These are phyloP conservation scores for Hydrochoerus hydrochaeris DNA, from an alignment of 2,113 vertebrate genomes.

Conservation along the genomic window DNA sequence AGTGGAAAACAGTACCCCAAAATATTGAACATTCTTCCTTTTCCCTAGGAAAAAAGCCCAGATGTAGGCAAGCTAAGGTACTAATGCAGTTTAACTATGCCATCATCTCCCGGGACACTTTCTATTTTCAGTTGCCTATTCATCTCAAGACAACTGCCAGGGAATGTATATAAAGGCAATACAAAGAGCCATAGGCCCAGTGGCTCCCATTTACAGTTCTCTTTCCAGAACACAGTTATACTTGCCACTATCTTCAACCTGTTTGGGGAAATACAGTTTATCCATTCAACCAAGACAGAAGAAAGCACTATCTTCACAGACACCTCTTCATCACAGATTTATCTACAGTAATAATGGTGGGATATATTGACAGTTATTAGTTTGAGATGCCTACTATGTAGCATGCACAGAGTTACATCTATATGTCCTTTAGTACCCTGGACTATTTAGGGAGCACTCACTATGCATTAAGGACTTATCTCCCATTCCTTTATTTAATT, in stretches of 20 bases:
- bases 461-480: neutral
- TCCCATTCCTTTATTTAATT: neutral
- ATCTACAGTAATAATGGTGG: neutral
- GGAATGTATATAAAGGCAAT: neutral
- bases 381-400: neutral
- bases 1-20: no score
- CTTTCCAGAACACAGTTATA: no score
- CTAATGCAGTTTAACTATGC: no score
- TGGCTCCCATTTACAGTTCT: no score
- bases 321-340: neutral
- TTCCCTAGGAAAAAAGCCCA: no score
- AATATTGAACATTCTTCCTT: no score
- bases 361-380: neutral
- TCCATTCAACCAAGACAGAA: neutral
- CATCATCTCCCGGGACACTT: fast-evolving
- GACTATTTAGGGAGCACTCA: no score
- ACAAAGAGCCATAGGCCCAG: neutral
- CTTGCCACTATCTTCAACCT: neutral
- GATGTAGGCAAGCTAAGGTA: no score
- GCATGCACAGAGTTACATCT: neutral
- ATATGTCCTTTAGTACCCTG: no score
- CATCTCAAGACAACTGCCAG: neutral
- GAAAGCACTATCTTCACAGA: neutral
- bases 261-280: neutral
- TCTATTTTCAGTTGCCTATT: neutral